Base-by-base conservation (phyloP, 1,140 invertebrate species). In the Gonatopus flavifemur region DNA sequence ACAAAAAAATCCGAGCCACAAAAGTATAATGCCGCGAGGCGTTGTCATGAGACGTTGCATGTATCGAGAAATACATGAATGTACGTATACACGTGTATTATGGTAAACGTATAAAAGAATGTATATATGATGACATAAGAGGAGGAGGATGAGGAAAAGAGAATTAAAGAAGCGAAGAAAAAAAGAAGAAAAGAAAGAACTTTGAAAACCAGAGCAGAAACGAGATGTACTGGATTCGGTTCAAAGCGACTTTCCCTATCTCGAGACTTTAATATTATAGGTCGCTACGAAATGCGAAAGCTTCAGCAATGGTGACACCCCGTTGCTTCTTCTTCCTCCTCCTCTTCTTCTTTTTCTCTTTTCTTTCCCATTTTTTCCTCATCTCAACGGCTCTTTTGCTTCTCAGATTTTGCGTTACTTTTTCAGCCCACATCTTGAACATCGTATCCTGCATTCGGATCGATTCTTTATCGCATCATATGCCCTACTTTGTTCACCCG, bases 211-310 rank as follows among this genome's bases (percentile, higher is more conserved):
- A n/a, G 15, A 30, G 38, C 18, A 41, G n/a, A 40, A 35, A 18
- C 25, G 49, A 21, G 16, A 28, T 44, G 33, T 19, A 49, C 33
- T 31, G 18, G 41, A 43, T 12, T 21, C 10, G 10, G 32, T 36
- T 19, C 36, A 45, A 10, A 41, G 40, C 35, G 38, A 45, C 41
- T 52, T 59, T 56, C 50, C 42, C 42, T 48, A 59, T 59, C 31
- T 38, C 20, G 25, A 18, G 16, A 33, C 24, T 24, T n/a, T 45
- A 46, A 46, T 45, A 52, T 53, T 38, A 52, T 52, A 56, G 58
- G 32, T 51, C 39, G 52, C 43, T n/a, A n/a, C n/a, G n/a, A 36
- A 49, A 35, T 39, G 41, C 25, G 37, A 50, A 42, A 56, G 32
- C 52, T 56, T 31, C n/a, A 16, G 10, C 13, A 10, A 21, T 37